Percentiles rank a stretch among this genome's conserved stretches.
phyloP scores from a whole-genome alignment of 2,113 vertebrate species.

The Tinamus guttatus region DNA sequence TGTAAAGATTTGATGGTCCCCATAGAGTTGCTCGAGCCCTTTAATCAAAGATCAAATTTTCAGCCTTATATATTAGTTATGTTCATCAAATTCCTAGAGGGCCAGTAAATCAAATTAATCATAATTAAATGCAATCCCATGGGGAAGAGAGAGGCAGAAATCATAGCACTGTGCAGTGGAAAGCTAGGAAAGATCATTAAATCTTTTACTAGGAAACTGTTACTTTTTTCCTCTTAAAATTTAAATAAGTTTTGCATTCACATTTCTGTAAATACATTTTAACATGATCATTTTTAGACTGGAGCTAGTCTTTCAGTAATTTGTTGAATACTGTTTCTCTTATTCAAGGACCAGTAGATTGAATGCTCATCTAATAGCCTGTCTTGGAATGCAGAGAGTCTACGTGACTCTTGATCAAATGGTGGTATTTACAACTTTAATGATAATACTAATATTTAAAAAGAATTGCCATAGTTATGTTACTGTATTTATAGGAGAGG shows the following conservation, averaged over 20 bases:
- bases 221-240: background rate
- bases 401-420: background rate
- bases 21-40: background rate
- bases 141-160: fast-evolving
- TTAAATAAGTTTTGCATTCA: background rate
- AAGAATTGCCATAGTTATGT: background rate
- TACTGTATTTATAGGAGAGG: background rate
- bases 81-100: slow-evolving; percentile 6
- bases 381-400: background rate
- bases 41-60: slow-evolving; percentile 26
- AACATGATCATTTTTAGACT: background rate
- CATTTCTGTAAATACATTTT: background rate
- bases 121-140: background rate
- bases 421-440: background rate
- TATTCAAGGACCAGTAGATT: background rate
- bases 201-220: background rate
- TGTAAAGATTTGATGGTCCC: background rate
- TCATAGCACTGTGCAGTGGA: background rate
- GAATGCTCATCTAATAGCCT: background rate
- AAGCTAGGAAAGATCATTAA: background rate
- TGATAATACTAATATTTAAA: background rate
- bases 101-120: background rate
- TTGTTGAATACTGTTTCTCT: background rate
- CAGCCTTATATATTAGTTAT: background rate
- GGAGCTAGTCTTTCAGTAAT: background rate